Conservation (phyloP, 2,888 invertebrate species). For the Apantesis nais region DNA sequence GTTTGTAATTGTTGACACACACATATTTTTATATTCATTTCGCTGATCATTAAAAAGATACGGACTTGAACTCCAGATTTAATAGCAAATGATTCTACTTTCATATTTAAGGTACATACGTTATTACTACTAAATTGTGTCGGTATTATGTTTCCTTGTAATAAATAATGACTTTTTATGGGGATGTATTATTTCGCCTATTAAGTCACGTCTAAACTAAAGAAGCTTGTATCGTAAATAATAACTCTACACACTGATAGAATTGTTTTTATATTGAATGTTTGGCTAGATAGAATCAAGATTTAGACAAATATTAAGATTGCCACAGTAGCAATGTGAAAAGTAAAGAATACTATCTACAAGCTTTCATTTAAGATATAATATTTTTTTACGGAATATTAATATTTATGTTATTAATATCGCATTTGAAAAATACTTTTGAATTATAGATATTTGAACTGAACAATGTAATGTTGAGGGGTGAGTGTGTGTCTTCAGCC, state of each 20-base stretch:
- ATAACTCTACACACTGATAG: not conserved
- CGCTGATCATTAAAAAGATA: not conserved
- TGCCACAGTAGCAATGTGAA: not conserved
- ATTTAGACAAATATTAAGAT: not conserved
- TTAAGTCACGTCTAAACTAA: not conserved
- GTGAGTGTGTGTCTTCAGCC: not conserved
- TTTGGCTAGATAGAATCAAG: not conserved
- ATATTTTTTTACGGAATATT: not conserved
- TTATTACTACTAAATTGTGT: not conserved
- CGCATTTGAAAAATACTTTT: not conserved
- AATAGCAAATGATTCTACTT: conserved; percentile 2
- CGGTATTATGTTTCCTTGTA: not conserved
- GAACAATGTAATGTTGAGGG: not conserved
- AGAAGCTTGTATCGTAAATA: not conserved
- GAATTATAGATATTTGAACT: too few species aligned
- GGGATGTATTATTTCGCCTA: not conserved
- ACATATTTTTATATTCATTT: conserved; percentile 11
- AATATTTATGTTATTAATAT: not conserved
- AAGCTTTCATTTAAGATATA: not conserved
- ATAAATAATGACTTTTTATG: not conserved
- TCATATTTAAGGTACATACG: not conserved
- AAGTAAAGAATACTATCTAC: not conserved
- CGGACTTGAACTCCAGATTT: not conserved
- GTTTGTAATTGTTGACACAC: conserved; percentile 23
- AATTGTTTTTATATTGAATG: not conserved